phyloP scores from a whole-genome alignment of 2,888 invertebrate species.

The Leucophenga maculata region DNA sequence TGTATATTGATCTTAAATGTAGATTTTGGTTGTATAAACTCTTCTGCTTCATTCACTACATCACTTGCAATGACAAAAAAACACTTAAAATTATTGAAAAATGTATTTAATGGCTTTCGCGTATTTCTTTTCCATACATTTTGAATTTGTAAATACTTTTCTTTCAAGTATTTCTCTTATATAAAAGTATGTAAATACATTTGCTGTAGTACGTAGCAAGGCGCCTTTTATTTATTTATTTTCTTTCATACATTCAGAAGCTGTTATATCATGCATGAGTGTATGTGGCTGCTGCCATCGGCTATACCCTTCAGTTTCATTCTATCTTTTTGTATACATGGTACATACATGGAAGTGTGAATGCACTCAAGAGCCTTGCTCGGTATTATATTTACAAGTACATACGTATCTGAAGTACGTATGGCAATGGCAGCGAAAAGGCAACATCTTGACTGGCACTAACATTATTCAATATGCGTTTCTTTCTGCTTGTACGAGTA shows the following conservation, averaged over 20 bases:
- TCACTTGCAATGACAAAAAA: background rate
- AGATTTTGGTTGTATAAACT: no score
- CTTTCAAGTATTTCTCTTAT: background rate
- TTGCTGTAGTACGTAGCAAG: slow-evolving; percentile 19
- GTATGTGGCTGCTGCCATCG: background rate
- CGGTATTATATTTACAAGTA: slow-evolving; percentile 39
- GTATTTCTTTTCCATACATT: no score
- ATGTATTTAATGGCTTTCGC: background rate
- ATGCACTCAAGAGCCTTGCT: slow-evolving; percentile 29
- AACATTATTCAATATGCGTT: slow-evolving; percentile 63
- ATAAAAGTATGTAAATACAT: background rate
- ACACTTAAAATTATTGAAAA: slow-evolving; percentile 22
- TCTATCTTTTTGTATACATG: no score
- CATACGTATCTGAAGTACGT: background rate
- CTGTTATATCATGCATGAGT: slow-evolving; percentile 20
- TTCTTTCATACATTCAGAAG: slow-evolving; percentile 20
- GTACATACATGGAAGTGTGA: background rate
- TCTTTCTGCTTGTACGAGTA: background rate
- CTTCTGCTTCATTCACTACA: background rate
- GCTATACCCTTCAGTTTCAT: no score
- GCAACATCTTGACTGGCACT: slow-evolving; percentile 59
- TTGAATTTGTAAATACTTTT: background rate
- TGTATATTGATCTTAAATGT: no score
- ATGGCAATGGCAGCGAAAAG: background rate
- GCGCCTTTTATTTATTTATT: slow-evolving; percentile 10